A percentile compares a stretch with the other conserved stretches of the same genome.
Conservation (phyloP, 2,888 invertebrate genomes). For the Eulithis testata region DNA sequence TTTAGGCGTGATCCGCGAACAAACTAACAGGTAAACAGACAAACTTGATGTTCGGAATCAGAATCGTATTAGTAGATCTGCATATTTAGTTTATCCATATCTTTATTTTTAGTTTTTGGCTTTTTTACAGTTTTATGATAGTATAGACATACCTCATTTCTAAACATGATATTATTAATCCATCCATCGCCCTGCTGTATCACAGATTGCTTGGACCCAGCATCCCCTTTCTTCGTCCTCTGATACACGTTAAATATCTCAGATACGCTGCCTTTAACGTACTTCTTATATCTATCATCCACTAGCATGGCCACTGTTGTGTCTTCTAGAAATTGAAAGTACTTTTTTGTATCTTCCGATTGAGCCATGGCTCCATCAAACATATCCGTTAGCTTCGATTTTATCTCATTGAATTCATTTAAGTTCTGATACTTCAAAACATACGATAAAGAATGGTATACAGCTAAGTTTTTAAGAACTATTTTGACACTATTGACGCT, state of each 20-base stretch:
- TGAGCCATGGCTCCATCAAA: conserved; percentile 21
- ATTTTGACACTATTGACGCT: conserved; percentile 49
- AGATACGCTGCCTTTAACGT: conserved; percentile 37
- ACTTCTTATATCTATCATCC: conserved; percentile 43
- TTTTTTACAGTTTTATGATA: too few relatives aligned
- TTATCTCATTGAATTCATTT: conserved; percentile 42
- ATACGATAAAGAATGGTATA: conserved; percentile 59
- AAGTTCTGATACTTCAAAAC: conserved; percentile 55
- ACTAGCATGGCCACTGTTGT: conserved; percentile 38
- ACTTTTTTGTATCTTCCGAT: conserved; percentile 5
- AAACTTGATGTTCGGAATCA: too few relatives aligned
- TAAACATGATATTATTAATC: conserved; percentile 31
- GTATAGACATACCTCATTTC: conserved; percentile 11
- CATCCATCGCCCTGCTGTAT: conserved; percentile 33
- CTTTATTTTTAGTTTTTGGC: too few relatives aligned
- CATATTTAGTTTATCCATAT: too few relatives aligned
- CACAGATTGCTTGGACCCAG: conserved; percentile 17
- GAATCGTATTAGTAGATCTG: too few relatives aligned
- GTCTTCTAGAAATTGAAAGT: conserved; percentile 36
- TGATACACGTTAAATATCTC: conserved; percentile 8
- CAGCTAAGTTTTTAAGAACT: conserved; percentile 55
- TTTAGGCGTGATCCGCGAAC: too few relatives aligned
- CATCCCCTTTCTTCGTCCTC: conserved; percentile 30
- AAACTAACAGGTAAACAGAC: too few relatives aligned
- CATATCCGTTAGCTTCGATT: conserved; percentile 42